Conservation (phyloP, 2,113 vertebrate genomes). For the Halcyon malimbica region DNA sequence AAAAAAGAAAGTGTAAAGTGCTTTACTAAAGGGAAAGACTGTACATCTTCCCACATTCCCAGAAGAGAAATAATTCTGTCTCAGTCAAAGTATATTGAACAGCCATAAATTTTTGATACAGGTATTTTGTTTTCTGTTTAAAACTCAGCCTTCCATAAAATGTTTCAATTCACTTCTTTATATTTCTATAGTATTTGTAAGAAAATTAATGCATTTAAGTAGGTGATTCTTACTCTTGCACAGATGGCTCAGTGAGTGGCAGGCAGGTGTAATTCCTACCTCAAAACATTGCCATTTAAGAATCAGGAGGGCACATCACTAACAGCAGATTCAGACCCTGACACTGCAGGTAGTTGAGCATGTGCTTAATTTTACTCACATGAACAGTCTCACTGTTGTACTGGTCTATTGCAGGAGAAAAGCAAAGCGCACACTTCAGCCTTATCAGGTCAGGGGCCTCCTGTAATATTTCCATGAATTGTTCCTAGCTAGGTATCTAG, state of each 20-base stretch:
- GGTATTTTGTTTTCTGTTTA: conserved; percentile 14
- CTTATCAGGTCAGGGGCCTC: conserved; percentile 64
- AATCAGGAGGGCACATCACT: neutral
- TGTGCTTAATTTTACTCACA: neutral
- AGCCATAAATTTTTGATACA: conserved; percentile 28
- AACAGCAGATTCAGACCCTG: neutral
- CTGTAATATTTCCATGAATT: conserved; percentile 62
- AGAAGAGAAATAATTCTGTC: conserved; percentile 60
- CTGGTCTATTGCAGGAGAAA: neutral
- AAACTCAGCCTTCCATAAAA: conserved; percentile 20
- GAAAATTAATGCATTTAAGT: neutral
- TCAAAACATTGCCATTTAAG: neutral
- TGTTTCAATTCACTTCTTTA: neutral
- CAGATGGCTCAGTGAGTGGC: neutral
- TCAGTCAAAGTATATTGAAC: conserved; percentile 34
- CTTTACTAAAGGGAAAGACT: conserved; percentile 44
- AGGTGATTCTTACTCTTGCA: neutral
- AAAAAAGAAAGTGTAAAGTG: conserved; percentile 65
- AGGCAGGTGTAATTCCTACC: neutral
- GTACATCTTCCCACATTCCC: conserved; percentile 37
- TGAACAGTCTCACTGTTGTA: neutral
- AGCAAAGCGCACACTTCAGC: conserved; percentile 22
- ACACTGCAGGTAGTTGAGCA: neutral
- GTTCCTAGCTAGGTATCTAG: conserved; percentile 36
- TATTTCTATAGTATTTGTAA: neutral